phyloP scores from a whole-genome alignment of 2,113 vertebrate genomes.

The Coptodon bakossiorum region DNA sequence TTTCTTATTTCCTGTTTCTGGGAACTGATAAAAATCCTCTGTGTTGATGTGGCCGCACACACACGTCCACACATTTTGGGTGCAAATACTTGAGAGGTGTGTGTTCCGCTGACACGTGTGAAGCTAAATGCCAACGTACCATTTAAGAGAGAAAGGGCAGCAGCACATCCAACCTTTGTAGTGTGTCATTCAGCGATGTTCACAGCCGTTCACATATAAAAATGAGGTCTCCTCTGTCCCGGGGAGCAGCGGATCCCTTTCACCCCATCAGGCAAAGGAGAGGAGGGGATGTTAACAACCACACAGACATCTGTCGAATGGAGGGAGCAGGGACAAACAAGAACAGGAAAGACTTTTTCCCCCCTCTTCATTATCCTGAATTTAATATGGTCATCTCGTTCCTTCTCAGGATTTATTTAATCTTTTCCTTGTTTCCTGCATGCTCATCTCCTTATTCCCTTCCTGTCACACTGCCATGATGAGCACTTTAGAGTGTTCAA shows the following conservation, averaged over 20 bases:
- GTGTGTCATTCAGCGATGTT: constrained; percentile 77
- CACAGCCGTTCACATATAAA: constrained; percentile 71
- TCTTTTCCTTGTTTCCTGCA: neutral
- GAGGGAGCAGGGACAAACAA: neutral
- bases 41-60: neutral
- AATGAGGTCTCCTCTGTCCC: constrained; percentile 66
- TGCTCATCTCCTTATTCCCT: neutral
- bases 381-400: neutral
- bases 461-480: constrained; percentile 13
- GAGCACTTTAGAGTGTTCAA: constrained; percentile 26
- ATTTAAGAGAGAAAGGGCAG: constrained; percentile 81
- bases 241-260: constrained; percentile 41
- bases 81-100: constrained; percentile 71
- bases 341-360: neutral
- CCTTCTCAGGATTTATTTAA: neutral
- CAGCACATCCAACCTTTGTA: constrained; percentile 76
- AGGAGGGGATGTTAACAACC: constrained; percentile 49
- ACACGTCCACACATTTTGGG: constrained; percentile 51
- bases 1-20: constrained; percentile 39
- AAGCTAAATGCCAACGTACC: constrained; percentile 83
- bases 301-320: constrained; percentile 25
- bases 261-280: constrained; percentile 43
- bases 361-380: neutral
- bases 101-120: constrained; percentile 76
- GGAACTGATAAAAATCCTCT: constrained; percentile 38